These are phyloP conservation scores for Anguilla marmorata DNA, from an alignment of 2,797 vertebrate species.

Conservation along the genomic window DNA sequence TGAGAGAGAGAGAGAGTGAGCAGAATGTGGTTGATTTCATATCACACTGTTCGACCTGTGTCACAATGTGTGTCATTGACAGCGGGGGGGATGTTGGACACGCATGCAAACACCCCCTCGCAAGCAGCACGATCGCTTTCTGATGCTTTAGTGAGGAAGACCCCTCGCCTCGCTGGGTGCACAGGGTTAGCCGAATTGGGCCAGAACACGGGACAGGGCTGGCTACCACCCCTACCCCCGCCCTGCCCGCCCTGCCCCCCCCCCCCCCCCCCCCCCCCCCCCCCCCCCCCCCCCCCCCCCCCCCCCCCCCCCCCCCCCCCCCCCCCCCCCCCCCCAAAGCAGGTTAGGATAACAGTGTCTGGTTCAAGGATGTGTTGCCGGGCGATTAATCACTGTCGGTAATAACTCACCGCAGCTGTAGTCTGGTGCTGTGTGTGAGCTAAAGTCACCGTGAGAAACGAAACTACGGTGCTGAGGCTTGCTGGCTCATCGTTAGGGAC, in stretches of 20 bases:
- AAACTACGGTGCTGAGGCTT: neutral
- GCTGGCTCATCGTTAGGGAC: neutral
- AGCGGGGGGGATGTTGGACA: neutral
- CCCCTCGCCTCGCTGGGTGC: neutral
- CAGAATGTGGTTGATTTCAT: neutral
- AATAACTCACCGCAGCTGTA: neutral
- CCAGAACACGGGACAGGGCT: neutral
- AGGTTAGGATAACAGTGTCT: neutral
- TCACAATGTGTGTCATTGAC: neutral
- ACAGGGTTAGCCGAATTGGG: neutral
- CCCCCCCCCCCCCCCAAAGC: neutral
- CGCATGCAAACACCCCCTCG: too few relatives aligned
- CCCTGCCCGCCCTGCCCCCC: neutral
- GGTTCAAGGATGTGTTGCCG: conserved; percentile 5
- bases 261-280: too few relatives aligned
- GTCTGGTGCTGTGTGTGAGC: neutral
- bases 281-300: neutral
- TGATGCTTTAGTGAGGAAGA: neutral
- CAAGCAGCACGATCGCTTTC: neutral
- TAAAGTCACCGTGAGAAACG: neutral
- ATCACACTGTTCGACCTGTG: neutral
- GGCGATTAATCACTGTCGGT: neutral
- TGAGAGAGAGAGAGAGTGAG: neutral
- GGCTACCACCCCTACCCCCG: neutral
- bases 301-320: neutral